These are phyloP conservation scores for Theropithecus gelada DNA, from an alignment of 2,113 vertebrate species.

Conservation along the genomic window DNA sequence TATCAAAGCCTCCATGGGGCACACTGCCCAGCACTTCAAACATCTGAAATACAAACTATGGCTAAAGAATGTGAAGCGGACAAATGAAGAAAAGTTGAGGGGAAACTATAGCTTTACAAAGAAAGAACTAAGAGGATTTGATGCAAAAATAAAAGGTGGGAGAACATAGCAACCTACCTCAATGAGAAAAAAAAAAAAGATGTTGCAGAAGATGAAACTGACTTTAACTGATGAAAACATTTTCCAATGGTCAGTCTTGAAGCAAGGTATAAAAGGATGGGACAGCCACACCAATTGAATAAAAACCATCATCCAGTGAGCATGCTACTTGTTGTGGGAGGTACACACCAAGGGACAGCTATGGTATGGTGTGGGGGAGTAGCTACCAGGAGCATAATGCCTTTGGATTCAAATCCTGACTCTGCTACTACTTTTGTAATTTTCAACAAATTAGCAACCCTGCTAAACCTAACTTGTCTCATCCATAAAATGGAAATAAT, in stretches of 20 bases:
- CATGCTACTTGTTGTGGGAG: not conserved
- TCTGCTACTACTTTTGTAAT: not conserved
- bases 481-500: not conserved
- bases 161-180: not conserved
- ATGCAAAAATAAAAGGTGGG: not conserved
- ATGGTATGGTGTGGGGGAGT: no score
- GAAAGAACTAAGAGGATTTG: not conserved
- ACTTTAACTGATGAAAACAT: not conserved
- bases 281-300: not conserved
- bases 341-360: not conserved
- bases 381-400: not conserved
- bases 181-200: not conserved
- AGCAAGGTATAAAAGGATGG: not conserved
- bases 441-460: not conserved
- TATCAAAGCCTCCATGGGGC: not conserved
- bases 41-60: not conserved
- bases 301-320: not conserved
- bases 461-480: not conserved
- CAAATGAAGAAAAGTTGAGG: not conserved
- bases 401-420: not conserved
- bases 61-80: not conserved
- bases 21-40: not conserved
- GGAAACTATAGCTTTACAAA: not conserved
- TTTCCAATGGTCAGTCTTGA: not conserved
- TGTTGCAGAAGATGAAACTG: not conserved